These are phyloP conservation scores for Microctenopoma lineatum DNA, from an alignment of 2,797 vertebrate genomes.

Conservation along the genomic window DNA sequence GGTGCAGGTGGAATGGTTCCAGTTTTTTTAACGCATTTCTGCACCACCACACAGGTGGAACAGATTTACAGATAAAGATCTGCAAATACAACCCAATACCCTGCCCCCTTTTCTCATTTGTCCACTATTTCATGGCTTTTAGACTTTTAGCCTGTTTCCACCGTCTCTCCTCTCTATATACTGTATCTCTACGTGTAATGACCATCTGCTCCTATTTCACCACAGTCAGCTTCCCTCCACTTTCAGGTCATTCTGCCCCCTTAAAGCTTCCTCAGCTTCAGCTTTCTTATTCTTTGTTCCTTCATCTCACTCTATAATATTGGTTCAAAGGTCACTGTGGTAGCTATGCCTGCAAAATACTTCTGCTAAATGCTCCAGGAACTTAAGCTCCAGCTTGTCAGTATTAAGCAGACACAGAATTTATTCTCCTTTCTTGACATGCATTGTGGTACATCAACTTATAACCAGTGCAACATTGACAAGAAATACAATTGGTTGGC, in stretches of 20 bases:
- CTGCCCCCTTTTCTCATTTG: not conserved
- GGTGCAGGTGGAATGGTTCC: not conserved
- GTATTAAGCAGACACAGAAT: not conserved
- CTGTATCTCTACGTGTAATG: constrained; percentile 27
- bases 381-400: not conserved
- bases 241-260: constrained; percentile 12
- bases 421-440: not conserved
- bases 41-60: constrained; percentile 11
- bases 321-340: not conserved
- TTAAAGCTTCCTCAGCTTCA: constrained; percentile 6
- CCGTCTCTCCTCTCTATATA: constrained; percentile 3
- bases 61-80: constrained; percentile 38
- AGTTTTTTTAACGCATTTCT: constrained; percentile 10
- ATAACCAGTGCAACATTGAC: too few relatives aligned
- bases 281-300: constrained; percentile 3
- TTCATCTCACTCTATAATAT: not conserved
- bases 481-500: too few relatives aligned
- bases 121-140: constrained; percentile 16
- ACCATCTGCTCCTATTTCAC: constrained; percentile 25
- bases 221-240: constrained; percentile 16
- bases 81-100: constrained; percentile 20
- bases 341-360: not conserved
- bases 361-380: not conserved
- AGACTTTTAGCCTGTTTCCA: constrained; percentile 11
- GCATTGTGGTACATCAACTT: not conserved